A percentile compares a stretch with the other conserved stretches of the same genome.
Conservation (phyloP, 2,888 invertebrate species). For the Eledona agricola region DNA sequence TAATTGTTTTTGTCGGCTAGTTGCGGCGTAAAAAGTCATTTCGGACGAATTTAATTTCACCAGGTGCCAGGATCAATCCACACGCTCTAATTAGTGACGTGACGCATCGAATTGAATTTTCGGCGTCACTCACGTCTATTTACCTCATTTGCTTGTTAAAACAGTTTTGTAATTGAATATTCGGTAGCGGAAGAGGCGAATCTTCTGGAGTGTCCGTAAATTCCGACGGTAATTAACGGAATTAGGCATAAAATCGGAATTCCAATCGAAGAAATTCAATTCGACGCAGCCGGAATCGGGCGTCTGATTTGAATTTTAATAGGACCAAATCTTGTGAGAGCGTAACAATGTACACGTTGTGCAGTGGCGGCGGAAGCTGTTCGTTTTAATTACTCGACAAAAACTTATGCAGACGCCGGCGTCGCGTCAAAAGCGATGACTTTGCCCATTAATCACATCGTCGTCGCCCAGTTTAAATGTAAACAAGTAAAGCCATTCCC, state of each 20-base stretch:
- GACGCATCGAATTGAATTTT: constrained; percentile 23
- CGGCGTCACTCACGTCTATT: constrained; percentile 24
- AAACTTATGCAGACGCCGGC: no score
- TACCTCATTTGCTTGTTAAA: constrained; percentile 20
- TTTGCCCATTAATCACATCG: constrained; percentile 41
- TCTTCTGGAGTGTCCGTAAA: constrained; percentile 23
- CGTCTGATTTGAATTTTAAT: constrained; percentile 30
- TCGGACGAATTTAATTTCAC: no score
- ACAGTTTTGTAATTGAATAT: constrained; percentile 32
- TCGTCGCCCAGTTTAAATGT: constrained; percentile 40
- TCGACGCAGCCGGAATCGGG: constrained; percentile 7
- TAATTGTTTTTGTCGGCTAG: no score
- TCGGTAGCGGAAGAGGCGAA: constrained; percentile 27
- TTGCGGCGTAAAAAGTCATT: no score
- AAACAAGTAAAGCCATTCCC: constrained; percentile 43
- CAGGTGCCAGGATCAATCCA: no score
- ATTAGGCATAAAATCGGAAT: constrained; percentile 26
- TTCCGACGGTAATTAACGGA: constrained; percentile 29
- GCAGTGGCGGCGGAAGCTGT: no score
- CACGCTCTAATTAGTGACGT: constrained; percentile 24
- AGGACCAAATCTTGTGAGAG: no score
- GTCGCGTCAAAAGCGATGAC: constrained; percentile 3
- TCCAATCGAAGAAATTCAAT: constrained; percentile 30
- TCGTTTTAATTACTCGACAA: no score
- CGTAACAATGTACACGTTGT: no score